phyloP scores from a whole-genome alignment of 2,797 vertebrate genomes.

The Perodicticus potto region DNA sequence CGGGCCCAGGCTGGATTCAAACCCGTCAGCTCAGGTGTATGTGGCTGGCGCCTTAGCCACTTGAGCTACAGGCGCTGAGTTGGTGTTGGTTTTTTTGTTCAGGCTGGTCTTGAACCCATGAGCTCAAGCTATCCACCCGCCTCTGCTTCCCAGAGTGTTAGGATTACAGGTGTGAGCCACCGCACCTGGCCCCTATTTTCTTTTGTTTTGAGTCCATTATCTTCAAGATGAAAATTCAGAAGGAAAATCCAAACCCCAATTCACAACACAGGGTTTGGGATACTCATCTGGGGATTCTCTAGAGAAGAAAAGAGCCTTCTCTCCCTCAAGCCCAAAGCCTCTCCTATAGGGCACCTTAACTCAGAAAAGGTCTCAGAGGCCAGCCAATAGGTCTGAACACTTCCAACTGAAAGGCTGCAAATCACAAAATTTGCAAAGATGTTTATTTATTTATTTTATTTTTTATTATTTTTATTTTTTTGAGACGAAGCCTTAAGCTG shows the following conservation, averaged over 20 bases:
- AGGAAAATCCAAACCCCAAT: not conserved
- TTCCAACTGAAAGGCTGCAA: not conserved
- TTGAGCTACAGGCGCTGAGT: too few species aligned
- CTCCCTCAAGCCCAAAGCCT: not conserved
- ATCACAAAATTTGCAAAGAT: not conserved
- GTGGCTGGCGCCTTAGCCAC: too few species aligned
- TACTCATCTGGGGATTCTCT: not conserved
- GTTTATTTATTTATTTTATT: not conserved
- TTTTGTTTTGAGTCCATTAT: rapidly evolving
- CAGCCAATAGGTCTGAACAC: not conserved
- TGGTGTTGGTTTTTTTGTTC: too few species aligned
- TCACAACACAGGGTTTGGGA: not conserved
- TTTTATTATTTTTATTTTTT: too few species aligned
- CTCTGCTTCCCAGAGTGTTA: too few species aligned
- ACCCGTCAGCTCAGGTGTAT: too few species aligned
- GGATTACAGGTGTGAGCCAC: too few species aligned
- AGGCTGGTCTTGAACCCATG: too few species aligned
- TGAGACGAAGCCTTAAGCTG: too few species aligned
- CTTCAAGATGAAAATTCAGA: not conserved
- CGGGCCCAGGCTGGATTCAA: too few species aligned
- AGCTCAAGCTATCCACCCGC: too few species aligned
- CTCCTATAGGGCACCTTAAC: not conserved
- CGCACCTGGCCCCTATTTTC: not conserved
- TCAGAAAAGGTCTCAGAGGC: not conserved
- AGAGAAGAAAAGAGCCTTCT: not conserved